Percentiles rank a stretch among this genome's conserved stretches.
Conservation (phyloP, 1,140 invertebrate species). For the Ctenoplectra terminalis region DNA sequence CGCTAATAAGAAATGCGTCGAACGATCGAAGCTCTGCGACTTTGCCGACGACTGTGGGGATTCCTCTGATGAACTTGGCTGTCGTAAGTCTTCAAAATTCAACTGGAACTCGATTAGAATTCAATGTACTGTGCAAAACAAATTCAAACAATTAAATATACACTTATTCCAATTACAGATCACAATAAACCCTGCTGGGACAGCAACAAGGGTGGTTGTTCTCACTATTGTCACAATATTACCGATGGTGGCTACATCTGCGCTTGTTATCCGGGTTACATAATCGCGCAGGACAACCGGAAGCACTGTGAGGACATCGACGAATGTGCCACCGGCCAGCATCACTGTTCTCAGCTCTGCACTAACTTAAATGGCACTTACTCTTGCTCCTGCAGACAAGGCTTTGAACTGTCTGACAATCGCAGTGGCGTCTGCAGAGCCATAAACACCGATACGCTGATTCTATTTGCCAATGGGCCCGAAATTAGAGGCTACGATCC, state of each 20-base stretch:
- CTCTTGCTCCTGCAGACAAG: constrained; percentile 92
- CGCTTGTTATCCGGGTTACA: constrained; percentile 93
- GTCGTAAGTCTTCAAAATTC: constrained; percentile 85
- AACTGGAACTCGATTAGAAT: too few relatives aligned
- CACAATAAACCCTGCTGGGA: constrained; percentile 88
- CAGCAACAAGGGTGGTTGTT: constrained; percentile 93
- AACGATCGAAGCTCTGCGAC: constrained; percentile 92
- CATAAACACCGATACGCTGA: constrained; percentile 85
- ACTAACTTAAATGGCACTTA: constrained; percentile 96
- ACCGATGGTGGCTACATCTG: constrained; percentile 94
- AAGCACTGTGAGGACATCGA: constrained; percentile 94
- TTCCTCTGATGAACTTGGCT: constrained; percentile 94
- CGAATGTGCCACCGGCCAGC: constrained; percentile 92
- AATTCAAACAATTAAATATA: not conserved
- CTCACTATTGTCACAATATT: constrained; percentile 95
- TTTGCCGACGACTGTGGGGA: constrained; percentile 92
- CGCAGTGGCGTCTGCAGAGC: constrained; percentile 92
- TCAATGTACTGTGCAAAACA: not conserved
- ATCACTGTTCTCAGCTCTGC: constrained; percentile 96
- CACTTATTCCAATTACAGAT: constrained; percentile 74
- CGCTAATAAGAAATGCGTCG: constrained; percentile 95
- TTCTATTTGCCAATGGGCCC: constrained; percentile 91
- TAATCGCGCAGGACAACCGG: constrained; percentile 88
- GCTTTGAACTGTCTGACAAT: constrained; percentile 90
- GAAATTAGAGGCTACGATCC: constrained; percentile 92